These are phyloP conservation scores for Bucorvus abyssinicus DNA, from an alignment of 2,797 vertebrate species.

Conservation along the genomic window DNA sequence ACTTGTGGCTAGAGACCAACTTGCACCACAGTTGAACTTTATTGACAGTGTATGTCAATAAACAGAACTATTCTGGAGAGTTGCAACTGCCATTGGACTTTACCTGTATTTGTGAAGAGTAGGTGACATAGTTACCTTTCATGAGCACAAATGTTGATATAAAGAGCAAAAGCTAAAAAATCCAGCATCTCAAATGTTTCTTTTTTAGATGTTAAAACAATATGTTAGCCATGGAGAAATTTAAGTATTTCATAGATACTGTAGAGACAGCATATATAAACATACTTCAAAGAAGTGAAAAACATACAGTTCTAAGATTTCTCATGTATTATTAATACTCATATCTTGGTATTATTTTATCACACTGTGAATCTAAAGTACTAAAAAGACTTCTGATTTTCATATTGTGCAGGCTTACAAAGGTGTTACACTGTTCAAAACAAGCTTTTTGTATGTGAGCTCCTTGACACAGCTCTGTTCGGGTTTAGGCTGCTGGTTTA, in stretches of 20 bases:
- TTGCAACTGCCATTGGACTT: not conserved
- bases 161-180: not conserved
- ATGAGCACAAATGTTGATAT: not conserved
- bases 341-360: not conserved
- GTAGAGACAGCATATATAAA: not conserved
- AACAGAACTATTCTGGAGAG: not conserved
- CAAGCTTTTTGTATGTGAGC: not conserved
- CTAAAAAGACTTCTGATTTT: not conserved
- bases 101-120: not conserved
- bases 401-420: not conserved
- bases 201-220: not conserved
- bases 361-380: not conserved
- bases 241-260: not conserved
- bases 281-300: not conserved
- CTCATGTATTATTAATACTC: not conserved
- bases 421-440: not conserved
- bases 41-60: rapidly evolving
- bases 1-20: not conserved
- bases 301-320: not conserved
- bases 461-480: not conserved
- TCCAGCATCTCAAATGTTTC: not conserved
- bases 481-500: not conserved
- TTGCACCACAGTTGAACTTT: not conserved
- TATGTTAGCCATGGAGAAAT: not conserved
- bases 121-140: not conserved